Conservation (phyloP, 2,888 invertebrate genomes). For the Drosophila mayaguana region DNA sequence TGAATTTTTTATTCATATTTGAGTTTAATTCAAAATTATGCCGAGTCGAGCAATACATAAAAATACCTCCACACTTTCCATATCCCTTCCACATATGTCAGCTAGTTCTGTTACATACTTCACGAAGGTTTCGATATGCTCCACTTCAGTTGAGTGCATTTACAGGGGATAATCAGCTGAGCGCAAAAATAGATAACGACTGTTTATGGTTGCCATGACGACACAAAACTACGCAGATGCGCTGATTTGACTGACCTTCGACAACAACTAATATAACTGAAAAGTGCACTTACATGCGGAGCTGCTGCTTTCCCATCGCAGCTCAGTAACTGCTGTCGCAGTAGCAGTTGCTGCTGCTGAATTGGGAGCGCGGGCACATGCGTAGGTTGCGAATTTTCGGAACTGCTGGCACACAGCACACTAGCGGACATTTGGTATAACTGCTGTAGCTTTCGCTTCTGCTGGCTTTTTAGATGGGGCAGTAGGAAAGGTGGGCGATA, state of each 20-base stretch:
- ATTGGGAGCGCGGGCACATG: conserved; percentile 10
- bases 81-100: no score
- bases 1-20: not conserved
- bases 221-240: not conserved
- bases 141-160: not conserved
- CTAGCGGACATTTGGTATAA: conserved; percentile 24
- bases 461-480: conserved; percentile 4
- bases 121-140: not conserved
- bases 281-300: conserved; percentile 27
- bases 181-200: not conserved
- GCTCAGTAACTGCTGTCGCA: conserved; percentile 16
- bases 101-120: not conserved
- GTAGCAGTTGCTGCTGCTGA: conserved; percentile 31
- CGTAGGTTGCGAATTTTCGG: not conserved
- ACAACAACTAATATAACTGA: not conserved
- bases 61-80: no score
- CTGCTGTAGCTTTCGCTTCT: not conserved
- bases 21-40: not conserved
- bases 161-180: conserved; percentile 35
- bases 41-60: not conserved
- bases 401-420: conserved; percentile 5
- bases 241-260: not conserved
- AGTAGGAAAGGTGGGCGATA: not conserved
- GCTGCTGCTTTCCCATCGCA: not conserved
- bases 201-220: conserved; percentile 16